phyloP scores from a whole-genome alignment of 2,888 invertebrate species.

The Drosophila cognata region DNA sequence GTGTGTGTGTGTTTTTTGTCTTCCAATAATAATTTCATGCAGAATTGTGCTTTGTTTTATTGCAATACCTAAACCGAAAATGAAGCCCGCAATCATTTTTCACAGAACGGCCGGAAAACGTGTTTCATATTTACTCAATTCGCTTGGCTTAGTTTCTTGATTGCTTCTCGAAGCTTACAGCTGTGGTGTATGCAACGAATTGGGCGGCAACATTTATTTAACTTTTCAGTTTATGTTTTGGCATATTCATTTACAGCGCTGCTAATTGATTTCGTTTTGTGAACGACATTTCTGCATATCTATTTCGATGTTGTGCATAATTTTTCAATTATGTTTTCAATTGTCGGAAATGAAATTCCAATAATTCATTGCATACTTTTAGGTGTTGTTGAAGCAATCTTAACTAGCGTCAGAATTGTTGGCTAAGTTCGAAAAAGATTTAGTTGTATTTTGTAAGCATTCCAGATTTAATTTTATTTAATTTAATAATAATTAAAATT shows the following conservation, averaged over 20 bases:
- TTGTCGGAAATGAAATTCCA: background rate
- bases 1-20: conserved; percentile 16
- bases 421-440: background rate
- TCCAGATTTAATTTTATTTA: too few relatives aligned
- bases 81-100: background rate
- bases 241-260: conserved; percentile 46
- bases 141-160: conserved; percentile 81
- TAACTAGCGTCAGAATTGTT: background rate
- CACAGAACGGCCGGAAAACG: conserved; percentile 33
- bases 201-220: background rate
- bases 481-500: background rate
- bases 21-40: conserved; percentile 75
- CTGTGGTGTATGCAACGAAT: conserved; percentile 1
- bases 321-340: background rate
- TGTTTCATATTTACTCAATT: conserved; percentile 80
- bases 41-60: conserved; percentile 78
- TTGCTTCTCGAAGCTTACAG: conserved; percentile 62
- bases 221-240: conserved; percentile 15
- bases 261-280: conserved; percentile 40
- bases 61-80: conserved; percentile 27
- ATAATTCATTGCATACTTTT: conserved; percentile 48
- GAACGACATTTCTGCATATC: conserved; percentile 2
- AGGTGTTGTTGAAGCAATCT: conserved; percentile 15
- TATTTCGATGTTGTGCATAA: conserved; percentile 3
- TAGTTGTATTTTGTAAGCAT: background rate